phyloP scores from a whole-genome alignment of 2,113 vertebrate species.

The Sturnus vulgaris region DNA sequence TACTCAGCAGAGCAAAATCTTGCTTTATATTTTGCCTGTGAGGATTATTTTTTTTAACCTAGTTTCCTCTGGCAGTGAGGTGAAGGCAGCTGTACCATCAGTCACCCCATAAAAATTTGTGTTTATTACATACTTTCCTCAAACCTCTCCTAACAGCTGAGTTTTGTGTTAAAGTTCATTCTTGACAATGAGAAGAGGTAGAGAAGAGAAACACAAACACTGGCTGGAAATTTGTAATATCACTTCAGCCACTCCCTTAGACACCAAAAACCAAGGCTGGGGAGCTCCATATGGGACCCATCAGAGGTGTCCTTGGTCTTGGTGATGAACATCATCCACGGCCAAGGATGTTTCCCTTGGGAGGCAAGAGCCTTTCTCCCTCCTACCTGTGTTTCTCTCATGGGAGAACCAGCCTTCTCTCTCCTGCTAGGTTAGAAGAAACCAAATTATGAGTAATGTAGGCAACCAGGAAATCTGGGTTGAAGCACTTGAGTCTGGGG shows the following conservation, averaged over 20 bases:
- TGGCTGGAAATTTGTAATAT: not conserved
- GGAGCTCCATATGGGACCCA: not conserved
- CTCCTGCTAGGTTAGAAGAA: not conserved
- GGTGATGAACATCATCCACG: not conserved
- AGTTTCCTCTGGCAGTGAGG: not conserved
- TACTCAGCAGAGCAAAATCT: not conserved
- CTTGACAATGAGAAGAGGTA: not conserved
- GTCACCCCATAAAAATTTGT: not conserved
- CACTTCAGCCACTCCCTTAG: not conserved
- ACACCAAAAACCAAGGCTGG: not conserved
- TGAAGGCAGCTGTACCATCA: not conserved
- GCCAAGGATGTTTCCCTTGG: no score
- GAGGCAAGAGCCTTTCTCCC: not conserved
- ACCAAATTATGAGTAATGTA: rapidly evolving
- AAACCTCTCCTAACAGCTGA: not conserved
- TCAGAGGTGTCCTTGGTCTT: rapidly evolving
- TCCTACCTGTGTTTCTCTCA: not conserved
- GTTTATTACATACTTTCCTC: not conserved
- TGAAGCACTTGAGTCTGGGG: not conserved
- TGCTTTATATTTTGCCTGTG: not conserved
- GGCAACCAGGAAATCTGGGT: not conserved
- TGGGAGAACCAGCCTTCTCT: not conserved
- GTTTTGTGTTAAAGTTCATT: not conserved
- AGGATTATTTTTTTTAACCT: not conserved
- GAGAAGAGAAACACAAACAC: not conserved